These are phyloP conservation scores for Alethe diademata DNA, from an alignment of 2,113 vertebrate species.

Conservation along the genomic window DNA sequence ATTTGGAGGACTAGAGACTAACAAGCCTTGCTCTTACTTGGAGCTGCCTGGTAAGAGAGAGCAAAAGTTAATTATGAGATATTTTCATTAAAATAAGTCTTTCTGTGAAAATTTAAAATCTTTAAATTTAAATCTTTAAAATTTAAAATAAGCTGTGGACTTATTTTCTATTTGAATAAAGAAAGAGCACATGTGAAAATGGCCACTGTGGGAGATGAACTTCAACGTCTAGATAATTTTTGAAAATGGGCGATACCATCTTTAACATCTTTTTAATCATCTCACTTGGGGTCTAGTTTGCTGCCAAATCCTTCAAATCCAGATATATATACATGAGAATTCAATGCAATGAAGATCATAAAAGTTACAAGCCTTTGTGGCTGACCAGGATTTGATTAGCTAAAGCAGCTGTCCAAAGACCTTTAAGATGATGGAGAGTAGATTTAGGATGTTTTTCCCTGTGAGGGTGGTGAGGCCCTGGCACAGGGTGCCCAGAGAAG, in stretches of 20 bases:
- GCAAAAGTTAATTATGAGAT: neutral
- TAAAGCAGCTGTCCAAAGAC: rapidly evolving
- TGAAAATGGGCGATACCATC: rapidly evolving
- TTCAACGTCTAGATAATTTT: neutral
- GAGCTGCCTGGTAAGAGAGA: neutral
- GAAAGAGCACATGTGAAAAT: neutral
- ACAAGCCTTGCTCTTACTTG: neutral
- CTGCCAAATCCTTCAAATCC: neutral
- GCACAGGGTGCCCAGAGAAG: rapidly evolving
- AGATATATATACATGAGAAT: neutral
- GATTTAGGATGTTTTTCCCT: neutral
- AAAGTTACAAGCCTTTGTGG: neutral
- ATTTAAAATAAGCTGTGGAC: rapidly evolving
- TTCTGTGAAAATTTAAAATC: neutral
- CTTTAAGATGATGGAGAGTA: neutral
- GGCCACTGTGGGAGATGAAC: neutral
- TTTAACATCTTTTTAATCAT: neutral
- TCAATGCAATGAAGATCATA: rapidly evolving
- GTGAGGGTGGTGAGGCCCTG: rapidly evolving
- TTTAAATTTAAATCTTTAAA: neutral
- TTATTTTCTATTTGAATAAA: neutral
- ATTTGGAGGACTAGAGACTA: neutral
- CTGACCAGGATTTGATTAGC: neutral
- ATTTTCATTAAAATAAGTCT: neutral
- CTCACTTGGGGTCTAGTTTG: neutral